Evolutionary conservation across 2,888 invertebrate species (phyloP), one percentile per base, ranked within the genome.

Genomic region (Drosophila birchii): DNA sequence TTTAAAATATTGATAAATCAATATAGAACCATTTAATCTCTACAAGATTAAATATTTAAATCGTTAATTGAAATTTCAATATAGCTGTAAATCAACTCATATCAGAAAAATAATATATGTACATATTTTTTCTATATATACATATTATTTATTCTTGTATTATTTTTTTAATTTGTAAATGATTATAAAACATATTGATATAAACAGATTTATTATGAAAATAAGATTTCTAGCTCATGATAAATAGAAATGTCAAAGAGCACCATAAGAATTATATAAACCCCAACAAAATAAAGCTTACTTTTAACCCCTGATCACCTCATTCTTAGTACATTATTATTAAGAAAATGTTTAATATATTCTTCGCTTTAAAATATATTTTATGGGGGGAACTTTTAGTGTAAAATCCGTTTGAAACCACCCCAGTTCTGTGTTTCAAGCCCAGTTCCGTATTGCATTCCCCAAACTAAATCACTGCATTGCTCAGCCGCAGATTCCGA

Each of bases 401-500:
- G 32, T 14, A 49, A 20, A 34, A 49, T 49, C 49, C 12, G 12
- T 16, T 20, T 14, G 20, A 51, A 20, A 16, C 34, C 34, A 51
- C 18, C 49, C 5, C 5, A 38, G 29, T 32, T 63, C 60, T 34
- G 59, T 23, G 23, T 6, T 32, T 12, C n/a, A 49, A 5, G 20
- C 66, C n/a, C 26, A 64, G 29, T 51, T 64, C 64, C 64, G 66
- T 20, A 9, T 32, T 32, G 38, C 62, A 49, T 29, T 39, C 26
- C 34, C 20, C 36, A 14, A 12, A 32, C 32, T 32, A 39, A 39
- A 18, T 63, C 23, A 32, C 29, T 34, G 34, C 18, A 47, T 63
- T 63, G 64, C 64, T 49, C 64, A 41, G 45, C 3, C 26, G 16
- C 20, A 34, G 64, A 32, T 68, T 68, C 67, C n/a, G n/a, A 41